Base-by-base conservation (phyloP, 2,888 invertebrate genomes). In the Balanococcus diminutus region DNA sequence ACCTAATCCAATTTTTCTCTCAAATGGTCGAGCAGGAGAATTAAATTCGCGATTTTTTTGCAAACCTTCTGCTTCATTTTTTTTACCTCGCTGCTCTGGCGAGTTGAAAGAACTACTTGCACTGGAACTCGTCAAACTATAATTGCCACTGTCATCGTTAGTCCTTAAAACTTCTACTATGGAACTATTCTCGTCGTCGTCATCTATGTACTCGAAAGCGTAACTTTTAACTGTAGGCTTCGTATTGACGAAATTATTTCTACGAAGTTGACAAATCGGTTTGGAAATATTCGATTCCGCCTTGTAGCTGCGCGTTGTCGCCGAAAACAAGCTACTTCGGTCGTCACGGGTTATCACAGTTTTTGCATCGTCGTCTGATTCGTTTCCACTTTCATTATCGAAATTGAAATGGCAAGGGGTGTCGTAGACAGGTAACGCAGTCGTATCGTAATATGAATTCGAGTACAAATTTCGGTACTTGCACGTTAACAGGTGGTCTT, bases 401-500 rank as follows among this genome's bases (percentile, higher is more conserved):
- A 39, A 31, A 31, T 42, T 51, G 31, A 82, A 28, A 31, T 82
- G 82, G 31, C 82, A 51, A 28, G 82, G 82, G 0, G 82, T 56
- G n/a, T 82, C 82, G 31, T 82, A 82, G 1, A 31, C 51, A 1
- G 46, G 82, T 28, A 82, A n/a, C 1, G 14, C 16, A 16, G 0
- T 42, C 4, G 39, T 14, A 46, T 51, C 25, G n/a, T n/a, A 51
- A n/a, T 28, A 39, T 11, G 16, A 16, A 51, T 82, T 25, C 1
- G 19, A 2, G 8, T 82, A 82, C 25, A 82, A 25, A 0, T 1
- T 31, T 25, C 28, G 31, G 16, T 67, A 84, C 11, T 28, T 31
- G 32, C 88, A 88, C 46, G 32, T 75, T 11, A 72, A n/a, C 0
- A 88, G 25, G 36, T 88, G 88, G 8, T 75, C 25, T 1, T 72